Percentiles rank a stretch among this genome's conserved stretches.
These are phyloP conservation scores for Ophthalmolycus amberensis DNA, from an alignment of 2,113 vertebrate species.

Conservation along the genomic window DNA sequence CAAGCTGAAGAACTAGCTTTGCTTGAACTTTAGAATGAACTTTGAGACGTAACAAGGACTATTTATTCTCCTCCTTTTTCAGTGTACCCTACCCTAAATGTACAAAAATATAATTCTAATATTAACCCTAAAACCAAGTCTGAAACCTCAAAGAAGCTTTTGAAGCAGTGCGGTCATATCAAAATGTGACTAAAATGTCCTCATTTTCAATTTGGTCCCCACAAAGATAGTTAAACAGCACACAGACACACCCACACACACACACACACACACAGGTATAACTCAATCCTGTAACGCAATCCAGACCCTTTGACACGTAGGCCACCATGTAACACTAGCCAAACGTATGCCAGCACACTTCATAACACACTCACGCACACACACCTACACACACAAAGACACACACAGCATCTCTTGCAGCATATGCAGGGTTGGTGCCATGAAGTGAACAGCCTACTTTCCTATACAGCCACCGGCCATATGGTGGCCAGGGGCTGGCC, in stretches of 20 bases:
- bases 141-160: neutral
- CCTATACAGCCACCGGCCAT: conserved; percentile 85
- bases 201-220: conserved; percentile 6
- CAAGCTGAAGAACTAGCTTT: neutral
- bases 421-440: conserved; percentile 79
- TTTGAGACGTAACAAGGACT: neutral
- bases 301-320: conserved; percentile 64
- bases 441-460: conserved; percentile 72
- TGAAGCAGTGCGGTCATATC: neutral
- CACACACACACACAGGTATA: conserved; percentile 50
- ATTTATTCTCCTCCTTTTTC: neutral
- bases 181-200: neutral
- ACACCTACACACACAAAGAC: conserved; percentile 61
- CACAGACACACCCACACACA: conserved; percentile 35
- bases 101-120: neutral
- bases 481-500: conserved; percentile 83
- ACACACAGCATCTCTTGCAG: conserved; percentile 74
- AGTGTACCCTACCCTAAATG: neutral
- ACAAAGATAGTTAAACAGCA: conserved; percentile 25
- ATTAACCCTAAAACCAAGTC: neutral
- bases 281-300: conserved; percentile 76
- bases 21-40: neutral
- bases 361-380: conserved; percentile 50
- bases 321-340: conserved; percentile 78
- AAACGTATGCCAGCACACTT: conserved; percentile 45